Base-by-base conservation (phyloP, 1,140 invertebrate species). In the Drosophila sp. region DNA sequence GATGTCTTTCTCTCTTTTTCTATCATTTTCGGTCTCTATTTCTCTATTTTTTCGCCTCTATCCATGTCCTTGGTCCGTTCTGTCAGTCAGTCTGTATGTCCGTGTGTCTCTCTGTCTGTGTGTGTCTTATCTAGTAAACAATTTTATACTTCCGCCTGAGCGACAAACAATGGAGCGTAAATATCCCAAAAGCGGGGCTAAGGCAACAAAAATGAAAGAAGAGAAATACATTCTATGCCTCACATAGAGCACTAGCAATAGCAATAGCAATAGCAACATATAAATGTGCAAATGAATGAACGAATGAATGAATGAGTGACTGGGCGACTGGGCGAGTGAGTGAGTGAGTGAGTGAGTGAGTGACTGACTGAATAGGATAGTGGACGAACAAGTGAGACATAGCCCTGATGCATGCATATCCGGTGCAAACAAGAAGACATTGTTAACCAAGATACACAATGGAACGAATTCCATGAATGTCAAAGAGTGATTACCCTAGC, bases 131-230 rank as follows among this genome's bases (percentile, higher is more conserved):
- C 84, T 89, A 78, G 84, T 77, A 84, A 89, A 84, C 84, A 89
- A 89, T 89, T 89, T 89, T 80, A 84, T 89, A 85, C 84, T 89
- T 89, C 84, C 84, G 84, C 80, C 85, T 89, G 84, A 89, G 84
- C 84, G 84, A 89, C 84, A 89, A 89, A 89, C 84, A 89, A 89
- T 89, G 77, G 84, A 84, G 84, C 84, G 84, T 87, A 87, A 87
- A 87, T 87, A 87, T 87, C 84, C 84, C 66, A 83, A 89, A 87
- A 87, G 79, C 83, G 76, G 70, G 54, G 69, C 83, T 81, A 67
- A 63, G 71, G 72, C 68, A 61, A 57, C 29, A 55, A 11, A 58
- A 72, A 79, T 62, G 77, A 76, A 66, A 17, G 62, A 81, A 72
- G 65, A 66, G 77, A 72, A 67, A 86, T 67, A 70, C 56, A 70